Conservation (phyloP, 2,888 invertebrate species). For the Oithona nana region DNA sequence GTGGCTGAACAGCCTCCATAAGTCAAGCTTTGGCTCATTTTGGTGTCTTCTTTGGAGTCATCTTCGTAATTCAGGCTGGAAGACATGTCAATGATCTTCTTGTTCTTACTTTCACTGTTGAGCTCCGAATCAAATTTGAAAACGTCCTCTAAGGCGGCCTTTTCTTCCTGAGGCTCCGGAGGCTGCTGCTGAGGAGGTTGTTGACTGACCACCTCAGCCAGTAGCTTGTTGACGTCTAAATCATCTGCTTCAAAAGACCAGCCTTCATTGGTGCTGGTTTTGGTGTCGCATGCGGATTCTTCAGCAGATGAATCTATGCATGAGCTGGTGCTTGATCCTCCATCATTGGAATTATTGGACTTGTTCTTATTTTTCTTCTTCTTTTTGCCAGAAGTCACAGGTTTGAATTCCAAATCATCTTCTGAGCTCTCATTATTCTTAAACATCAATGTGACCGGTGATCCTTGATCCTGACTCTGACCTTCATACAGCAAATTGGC, state of each 20-base stretch:
- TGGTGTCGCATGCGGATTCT: not conserved
- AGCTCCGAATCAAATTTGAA: constrained; percentile 14
- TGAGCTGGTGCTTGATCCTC: not conserved
- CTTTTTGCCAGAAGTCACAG: not conserved
- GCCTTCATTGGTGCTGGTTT: constrained; percentile 1
- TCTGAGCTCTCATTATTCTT: not conserved
- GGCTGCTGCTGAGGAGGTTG: not conserved
- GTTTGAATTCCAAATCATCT: not conserved
- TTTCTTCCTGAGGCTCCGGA: not conserved
- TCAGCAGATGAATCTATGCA: too few species aligned
- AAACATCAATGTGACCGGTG: not conserved
- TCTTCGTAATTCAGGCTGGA: not conserved
- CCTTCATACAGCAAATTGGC: not conserved
- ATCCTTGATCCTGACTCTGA: too few species aligned
- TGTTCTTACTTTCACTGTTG: not conserved
- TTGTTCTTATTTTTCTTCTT: constrained; percentile 8
- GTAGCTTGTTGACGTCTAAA: constrained; percentile 10
- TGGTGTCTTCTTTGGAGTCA: not conserved
- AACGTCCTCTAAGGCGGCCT: constrained; percentile 8
- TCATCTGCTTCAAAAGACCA: constrained; percentile 14
- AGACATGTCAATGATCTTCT: too few species aligned
- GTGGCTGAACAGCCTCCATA: not conserved
- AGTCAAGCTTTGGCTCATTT: not conserved
- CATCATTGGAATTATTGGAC: not conserved
- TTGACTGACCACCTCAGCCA: not conserved